Conservation (phyloP, 2,797 vertebrate genomes). For the Fringilla coelebs region DNA sequence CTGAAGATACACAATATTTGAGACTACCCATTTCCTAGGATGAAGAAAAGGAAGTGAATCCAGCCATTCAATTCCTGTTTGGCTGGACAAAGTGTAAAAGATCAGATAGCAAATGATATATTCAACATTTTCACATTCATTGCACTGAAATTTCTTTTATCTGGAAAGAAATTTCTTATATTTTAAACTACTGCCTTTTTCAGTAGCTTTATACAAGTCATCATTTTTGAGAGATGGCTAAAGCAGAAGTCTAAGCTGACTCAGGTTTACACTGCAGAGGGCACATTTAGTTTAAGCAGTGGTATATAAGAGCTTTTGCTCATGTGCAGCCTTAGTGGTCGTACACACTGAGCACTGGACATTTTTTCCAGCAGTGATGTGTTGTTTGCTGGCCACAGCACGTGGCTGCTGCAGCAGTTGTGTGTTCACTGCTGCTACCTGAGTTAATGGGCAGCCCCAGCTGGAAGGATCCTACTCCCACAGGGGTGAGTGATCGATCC, state of each 20-base stretch:
- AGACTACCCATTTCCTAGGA: background rate
- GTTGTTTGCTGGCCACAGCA: background rate
- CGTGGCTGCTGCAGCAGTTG: background rate
- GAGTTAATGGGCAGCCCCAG: background rate
- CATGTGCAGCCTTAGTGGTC: too few relatives aligned
- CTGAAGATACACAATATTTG: background rate
- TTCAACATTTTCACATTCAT: background rate
- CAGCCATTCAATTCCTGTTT: background rate
- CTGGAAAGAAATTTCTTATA: background rate
- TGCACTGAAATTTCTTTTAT: background rate
- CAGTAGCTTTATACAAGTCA: too few relatives aligned
- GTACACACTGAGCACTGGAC: accelerated
- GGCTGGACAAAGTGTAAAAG: background rate
- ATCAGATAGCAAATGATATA: background rate
- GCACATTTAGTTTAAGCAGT: background rate
- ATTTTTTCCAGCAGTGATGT: background rate
- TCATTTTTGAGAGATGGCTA: background rate
- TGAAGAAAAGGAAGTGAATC: background rate
- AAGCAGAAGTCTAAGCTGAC: background rate
- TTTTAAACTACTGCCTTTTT: background rate
- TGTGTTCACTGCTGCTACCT: background rate
- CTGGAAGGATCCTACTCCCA: background rate
- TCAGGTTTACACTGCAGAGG: background rate
- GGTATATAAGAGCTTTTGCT: background rate
- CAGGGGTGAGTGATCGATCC: accelerated